These are phyloP conservation scores for Trichechus manatus DNA, from an alignment of 2,113 vertebrate species.

Conservation along the genomic window DNA sequence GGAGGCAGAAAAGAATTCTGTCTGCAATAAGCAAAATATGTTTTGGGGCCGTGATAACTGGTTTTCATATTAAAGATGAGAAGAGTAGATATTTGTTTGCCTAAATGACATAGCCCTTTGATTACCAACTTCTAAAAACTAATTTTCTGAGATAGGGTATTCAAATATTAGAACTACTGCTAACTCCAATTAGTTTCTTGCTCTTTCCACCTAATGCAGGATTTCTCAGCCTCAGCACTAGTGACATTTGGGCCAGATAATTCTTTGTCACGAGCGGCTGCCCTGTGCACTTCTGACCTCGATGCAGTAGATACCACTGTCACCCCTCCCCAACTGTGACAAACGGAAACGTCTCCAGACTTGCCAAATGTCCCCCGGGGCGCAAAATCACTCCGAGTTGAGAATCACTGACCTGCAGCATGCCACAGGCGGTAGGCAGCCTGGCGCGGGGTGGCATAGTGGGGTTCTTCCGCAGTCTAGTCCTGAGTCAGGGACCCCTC, in stretches of 20 bases:
- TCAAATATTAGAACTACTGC: background rate
- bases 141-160: background rate
- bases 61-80: background rate
- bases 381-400: background rate
- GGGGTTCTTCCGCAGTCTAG: background rate
- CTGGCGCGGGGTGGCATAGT: background rate
- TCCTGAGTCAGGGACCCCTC: background rate
- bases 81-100: background rate
- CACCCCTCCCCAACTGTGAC: background rate
- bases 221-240: background rate
- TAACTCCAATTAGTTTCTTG: background rate
- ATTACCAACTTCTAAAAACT: background rate
- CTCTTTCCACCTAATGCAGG: background rate
- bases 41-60: background rate
- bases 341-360: background rate
- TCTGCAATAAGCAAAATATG: background rate
- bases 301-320: background rate
- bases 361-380: background rate
- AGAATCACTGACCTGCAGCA: too few relatives aligned
- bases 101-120: background rate
- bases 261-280: background rate
- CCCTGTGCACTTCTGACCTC: background rate
- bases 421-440: background rate
- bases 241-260: fast-evolving
- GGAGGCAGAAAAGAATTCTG: background rate